Evolutionary conservation across 2,888 invertebrate species (phyloP), one percentile per base, ranked within the genome.

Genomic region (Dorcus hopei): DNA sequence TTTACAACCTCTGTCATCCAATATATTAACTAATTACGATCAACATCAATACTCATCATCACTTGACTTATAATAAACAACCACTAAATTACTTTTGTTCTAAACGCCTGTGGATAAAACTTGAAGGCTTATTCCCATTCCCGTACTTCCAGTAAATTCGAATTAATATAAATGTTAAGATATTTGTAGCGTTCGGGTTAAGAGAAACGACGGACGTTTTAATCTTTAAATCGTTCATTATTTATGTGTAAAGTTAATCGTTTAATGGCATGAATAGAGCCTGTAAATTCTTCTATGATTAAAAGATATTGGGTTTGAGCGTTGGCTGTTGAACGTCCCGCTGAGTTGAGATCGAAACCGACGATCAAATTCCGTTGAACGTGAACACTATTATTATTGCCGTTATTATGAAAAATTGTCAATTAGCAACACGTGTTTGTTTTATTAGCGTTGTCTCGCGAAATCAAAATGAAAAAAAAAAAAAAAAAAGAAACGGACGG

Each of bases 251-350:
- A 54, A 59, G 59, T 52, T 55, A 51, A 59, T 51, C 55, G 55
- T 55, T 55, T 54, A 59, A 55, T 55, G 52, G 55, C 59, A 55
- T 47, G 54, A 59, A 55, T 51, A 55, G 51, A 47, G 59, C 38
- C 59, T 49, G 51, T 59, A 59, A 59, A 59, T 59, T 59, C 59
- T 55, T 51, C 59, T 51, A 50, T 52, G 59, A 59, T 59, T 59
- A 55, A 52, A 54, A 59, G 59, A 59, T 59, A 59, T 59, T 59
- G 59, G 55, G 54, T 48, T 51, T 53, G 41, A 58, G 51, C 56
- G 45, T 50, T 38, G 56, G 51, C 16, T 57, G 51, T 57, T 40
- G 45, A 54, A 58, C 49, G 49, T 58, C 58, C 58, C 38, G 58
- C 58, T 58, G 58, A 45, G 58, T 54, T 33, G 26, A 26, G 26